Conservation (phyloP, 2,888 invertebrate species). For the Melieria crassipennis region DNA sequence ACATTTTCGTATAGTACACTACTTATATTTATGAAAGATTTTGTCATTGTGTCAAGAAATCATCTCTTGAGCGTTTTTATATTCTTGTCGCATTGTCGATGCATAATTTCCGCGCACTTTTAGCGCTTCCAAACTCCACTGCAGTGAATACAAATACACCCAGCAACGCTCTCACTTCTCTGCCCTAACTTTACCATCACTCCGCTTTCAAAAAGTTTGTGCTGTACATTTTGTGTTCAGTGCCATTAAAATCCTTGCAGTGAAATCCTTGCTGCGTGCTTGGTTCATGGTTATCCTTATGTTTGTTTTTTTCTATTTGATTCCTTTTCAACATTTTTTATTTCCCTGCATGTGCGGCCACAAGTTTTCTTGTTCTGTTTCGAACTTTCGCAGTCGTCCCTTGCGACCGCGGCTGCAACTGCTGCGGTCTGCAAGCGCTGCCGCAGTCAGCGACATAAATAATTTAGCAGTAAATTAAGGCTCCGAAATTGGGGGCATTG, state of each 20-base stretch:
- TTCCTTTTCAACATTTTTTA: slow-evolving; percentile 46
- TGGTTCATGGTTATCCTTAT: no score
- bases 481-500: slow-evolving; percentile 56
- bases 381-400: no score
- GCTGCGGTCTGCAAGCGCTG: slow-evolving; percentile 45
- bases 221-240: not conserved
- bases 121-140: no score
- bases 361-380: no score
- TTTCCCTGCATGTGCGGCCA: not conserved
- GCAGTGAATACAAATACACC: not conserved
- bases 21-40: no score
- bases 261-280: no score
- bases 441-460: slow-evolving; percentile 47
- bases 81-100: no score
- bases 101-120: no score
- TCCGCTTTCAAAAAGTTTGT: not conserved
- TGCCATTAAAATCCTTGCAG: not conserved
- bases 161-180: not conserved
- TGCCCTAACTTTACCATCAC: not conserved
- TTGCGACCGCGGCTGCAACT: no score
- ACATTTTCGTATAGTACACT: no score
- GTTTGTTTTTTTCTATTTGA: slow-evolving; percentile 43
- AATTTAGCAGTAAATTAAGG: slow-evolving; percentile 56
- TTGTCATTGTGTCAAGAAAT: no score
- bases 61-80: no score